phyloP scores from a whole-genome alignment of 2,888 invertebrate genomes.

The Sicus ferrugineus region DNA sequence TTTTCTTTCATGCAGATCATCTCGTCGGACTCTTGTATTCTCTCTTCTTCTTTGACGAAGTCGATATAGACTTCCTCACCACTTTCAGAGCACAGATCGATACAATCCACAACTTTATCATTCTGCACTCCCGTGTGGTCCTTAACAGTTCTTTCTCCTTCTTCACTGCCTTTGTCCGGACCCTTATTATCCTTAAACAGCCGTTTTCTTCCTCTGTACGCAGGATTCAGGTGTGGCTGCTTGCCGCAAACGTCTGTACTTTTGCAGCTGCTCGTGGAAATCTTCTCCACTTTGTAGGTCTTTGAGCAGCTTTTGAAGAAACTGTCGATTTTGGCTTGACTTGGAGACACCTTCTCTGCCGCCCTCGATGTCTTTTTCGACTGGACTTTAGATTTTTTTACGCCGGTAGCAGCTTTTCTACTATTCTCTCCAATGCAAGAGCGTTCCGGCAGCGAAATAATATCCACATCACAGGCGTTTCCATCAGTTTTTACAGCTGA shows the following conservation, averaged over 20 bases:
- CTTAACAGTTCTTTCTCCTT: slow-evolving; percentile 16
- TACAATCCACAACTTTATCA: slow-evolving; percentile 23
- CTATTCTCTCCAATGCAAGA: too few species aligned
- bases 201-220: slow-evolving; percentile 48
- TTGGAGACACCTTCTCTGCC: slow-evolving; percentile 42
- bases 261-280: background rate
- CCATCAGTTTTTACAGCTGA: too few species aligned
- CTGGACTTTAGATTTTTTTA: background rate
- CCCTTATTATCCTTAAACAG: slow-evolving; percentile 43
- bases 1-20: too few species aligned
- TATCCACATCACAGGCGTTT: background rate
- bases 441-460: too few species aligned
- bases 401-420: too few species aligned
- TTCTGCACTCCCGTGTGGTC: background rate
- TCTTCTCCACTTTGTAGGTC: slow-evolving; percentile 24
- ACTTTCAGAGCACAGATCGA: slow-evolving; percentile 50
- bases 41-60: background rate
- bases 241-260: too few species aligned
- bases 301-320: slow-evolving; percentile 53
- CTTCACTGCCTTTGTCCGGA: slow-evolving; percentile 34
- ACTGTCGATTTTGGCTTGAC: slow-evolving; percentile 50
- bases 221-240: slow-evolving; percentile 6
- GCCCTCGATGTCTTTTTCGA: background rate
- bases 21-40: too few species aligned
- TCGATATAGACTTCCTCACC: slow-evolving; percentile 37